A percentile compares a stretch with the other conserved stretches of the same genome.
Evolutionary conservation across 2,797 vertebrate genomes (phyloP).

Genomic region (Limosa lapponica): DNA sequence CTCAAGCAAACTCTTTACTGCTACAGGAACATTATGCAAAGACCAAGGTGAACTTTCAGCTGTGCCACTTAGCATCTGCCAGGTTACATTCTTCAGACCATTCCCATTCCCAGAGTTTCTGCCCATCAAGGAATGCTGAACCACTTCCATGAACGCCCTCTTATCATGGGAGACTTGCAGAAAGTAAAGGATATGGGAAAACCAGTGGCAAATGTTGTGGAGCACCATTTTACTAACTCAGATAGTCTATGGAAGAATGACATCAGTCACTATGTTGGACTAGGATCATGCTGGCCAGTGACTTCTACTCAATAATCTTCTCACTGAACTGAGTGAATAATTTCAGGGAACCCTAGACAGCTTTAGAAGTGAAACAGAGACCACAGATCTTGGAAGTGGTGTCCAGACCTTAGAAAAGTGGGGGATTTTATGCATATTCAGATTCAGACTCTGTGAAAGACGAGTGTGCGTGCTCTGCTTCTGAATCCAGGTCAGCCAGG

Average conservation of each 20-base stretch:
- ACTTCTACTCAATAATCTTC: background rate
- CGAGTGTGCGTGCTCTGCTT: background rate
- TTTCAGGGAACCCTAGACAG: background rate
- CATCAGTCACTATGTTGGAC: background rate
- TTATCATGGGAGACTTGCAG: background rate
- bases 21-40: background rate
- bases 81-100: background rate
- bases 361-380: background rate
- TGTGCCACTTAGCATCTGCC: background rate
- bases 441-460: background rate
- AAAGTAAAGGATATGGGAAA: background rate
- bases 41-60: background rate
- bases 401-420: background rate
- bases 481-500: background rate
- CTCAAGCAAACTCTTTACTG: background rate
- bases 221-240: background rate
- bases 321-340: background rate
- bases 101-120: background rate
- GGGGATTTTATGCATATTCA: background rate
- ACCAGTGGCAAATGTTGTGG: background rate
- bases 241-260: background rate
- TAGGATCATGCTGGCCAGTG: background rate
- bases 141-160: background rate
- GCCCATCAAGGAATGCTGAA: background rate
- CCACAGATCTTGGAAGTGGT: background rate